phyloP scores from a whole-genome alignment of 2,888 invertebrate species.

The Julus scandinavius region DNA sequence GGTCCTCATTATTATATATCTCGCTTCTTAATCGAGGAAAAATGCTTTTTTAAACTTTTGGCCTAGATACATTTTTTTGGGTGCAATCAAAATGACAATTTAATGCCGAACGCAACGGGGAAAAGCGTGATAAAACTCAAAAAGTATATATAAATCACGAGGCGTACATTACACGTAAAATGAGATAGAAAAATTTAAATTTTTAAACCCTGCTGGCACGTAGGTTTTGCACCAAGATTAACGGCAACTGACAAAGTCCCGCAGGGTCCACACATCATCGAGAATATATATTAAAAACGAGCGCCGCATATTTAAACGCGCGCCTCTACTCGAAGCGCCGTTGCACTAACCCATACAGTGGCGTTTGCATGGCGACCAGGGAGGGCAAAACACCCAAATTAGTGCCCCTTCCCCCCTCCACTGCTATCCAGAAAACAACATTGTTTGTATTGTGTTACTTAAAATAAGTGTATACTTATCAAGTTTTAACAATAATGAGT shows the following conservation, averaged over 20 bases:
- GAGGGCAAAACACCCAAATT: too few species aligned
- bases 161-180: constrained; percentile 4
- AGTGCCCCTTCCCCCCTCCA: background rate
- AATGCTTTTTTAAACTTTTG: background rate
- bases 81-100: constrained; percentile 19
- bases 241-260: constrained; percentile 19
- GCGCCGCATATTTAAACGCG: background rate
- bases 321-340: background rate
- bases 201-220: background rate
- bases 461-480: too few species aligned
- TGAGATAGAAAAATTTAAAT: constrained; percentile 16
- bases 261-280: constrained; percentile 13
- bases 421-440: too few species aligned
- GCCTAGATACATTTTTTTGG: constrained; percentile 8
- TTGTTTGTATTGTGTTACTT: too few species aligned
- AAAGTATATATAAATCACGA: background rate
- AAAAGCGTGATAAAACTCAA: constrained; percentile 22
- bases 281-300: background rate
- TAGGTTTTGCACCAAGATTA: background rate
- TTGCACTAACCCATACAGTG: background rate
- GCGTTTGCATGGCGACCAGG: too few species aligned
- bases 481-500: too few species aligned
- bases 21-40: constrained; percentile 13
- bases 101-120: constrained; percentile 7
- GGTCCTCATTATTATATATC: constrained; percentile 26